Evolutionary conservation across 2,113 vertebrate species (phyloP).

Genomic region (Caracal caracal): DNA sequence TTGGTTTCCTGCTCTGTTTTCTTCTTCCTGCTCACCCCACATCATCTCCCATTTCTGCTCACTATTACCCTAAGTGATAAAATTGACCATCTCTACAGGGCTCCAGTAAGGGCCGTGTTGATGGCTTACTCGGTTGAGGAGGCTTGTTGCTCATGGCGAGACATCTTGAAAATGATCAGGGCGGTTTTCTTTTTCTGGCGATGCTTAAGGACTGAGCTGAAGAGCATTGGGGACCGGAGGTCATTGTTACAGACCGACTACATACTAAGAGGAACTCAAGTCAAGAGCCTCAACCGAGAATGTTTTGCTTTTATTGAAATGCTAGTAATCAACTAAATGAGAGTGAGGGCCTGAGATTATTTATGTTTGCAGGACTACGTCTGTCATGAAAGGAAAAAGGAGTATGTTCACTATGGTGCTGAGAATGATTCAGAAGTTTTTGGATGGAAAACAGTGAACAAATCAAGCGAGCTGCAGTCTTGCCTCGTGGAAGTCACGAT

Average conservation of each 20-base stretch:
- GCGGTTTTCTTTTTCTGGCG: not conserved
- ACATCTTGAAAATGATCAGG: constrained; percentile 29
- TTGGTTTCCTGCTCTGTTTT: not conserved
- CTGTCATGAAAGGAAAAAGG: not conserved
- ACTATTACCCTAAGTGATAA: not conserved
- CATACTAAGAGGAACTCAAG: not conserved
- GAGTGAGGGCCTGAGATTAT: not conserved
- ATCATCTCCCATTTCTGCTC: not conserved
- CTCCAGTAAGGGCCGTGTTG: not conserved
- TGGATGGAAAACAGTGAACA: not conserved
- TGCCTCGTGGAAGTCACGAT: not conserved
- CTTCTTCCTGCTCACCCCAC: not conserved
- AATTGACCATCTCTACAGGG: not conserved
- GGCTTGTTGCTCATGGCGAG: not conserved
- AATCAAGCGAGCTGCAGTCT: not conserved
- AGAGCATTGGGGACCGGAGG: not conserved
- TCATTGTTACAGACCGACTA: constrained; percentile 36
- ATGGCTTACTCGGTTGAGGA: not conserved
- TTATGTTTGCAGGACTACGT: constrained; percentile 8
- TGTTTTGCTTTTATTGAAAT: not conserved
- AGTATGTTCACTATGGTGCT: not conserved
- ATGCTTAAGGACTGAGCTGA: not conserved
- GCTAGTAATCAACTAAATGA: not conserved
- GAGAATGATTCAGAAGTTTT: not conserved
- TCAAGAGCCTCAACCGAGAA: not conserved